Conservation (phyloP, 2,113 vertebrate genomes). For the Oenanthe oenanthe region DNA sequence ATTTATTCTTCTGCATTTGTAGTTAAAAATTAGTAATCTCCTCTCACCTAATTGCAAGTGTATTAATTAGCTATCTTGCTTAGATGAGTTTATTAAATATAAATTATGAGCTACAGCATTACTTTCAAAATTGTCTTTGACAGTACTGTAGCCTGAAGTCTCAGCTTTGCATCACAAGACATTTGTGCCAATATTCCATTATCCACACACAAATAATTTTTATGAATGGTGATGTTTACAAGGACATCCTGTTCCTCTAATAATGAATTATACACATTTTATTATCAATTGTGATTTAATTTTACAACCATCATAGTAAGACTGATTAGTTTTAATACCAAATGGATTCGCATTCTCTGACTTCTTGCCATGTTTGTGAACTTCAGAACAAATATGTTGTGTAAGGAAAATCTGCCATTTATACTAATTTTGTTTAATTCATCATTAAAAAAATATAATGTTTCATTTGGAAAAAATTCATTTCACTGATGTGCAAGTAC, state of each 20-base stretch:
- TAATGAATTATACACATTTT: background rate
- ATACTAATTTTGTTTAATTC: background rate
- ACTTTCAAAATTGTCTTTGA: constrained; percentile 4
- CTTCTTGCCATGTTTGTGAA: background rate
- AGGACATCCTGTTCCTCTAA: background rate
- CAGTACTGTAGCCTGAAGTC: background rate
- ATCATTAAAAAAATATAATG: background rate
- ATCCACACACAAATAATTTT: constrained; percentile 9
- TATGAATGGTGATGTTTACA: background rate
- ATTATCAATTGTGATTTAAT: background rate
- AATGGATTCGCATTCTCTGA: background rate
- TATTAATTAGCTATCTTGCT: background rate
- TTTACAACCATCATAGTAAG: background rate
- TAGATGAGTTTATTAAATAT: background rate
- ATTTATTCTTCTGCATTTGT: background rate
- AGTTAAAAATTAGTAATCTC: background rate
- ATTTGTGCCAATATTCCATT: constrained; percentile 7
- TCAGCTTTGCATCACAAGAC: background rate
- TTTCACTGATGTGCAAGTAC: background rate
- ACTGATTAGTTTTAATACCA: background rate
- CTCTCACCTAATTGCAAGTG: background rate
- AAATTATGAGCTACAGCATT: background rate
- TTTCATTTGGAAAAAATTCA: background rate
- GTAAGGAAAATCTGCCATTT: background rate
- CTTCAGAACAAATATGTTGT: background rate